Evolutionary conservation across 2,888 invertebrate species (phyloP).

Genomic region (Smittia sp.): DNA sequence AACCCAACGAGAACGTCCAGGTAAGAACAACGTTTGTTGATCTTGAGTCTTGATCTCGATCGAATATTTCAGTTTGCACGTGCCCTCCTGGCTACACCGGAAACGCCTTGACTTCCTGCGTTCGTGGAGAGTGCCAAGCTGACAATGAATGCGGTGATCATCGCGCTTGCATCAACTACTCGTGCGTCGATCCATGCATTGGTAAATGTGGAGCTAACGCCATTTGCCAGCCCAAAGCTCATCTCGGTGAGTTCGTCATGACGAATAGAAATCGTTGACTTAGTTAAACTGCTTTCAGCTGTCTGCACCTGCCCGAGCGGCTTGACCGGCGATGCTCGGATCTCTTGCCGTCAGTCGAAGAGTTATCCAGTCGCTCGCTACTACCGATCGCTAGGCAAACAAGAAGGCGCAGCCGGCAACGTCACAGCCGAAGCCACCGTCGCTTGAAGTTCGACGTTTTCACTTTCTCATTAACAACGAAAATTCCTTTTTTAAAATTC

Average conservation of each 20-base stretch:
- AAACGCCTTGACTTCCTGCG: slow-evolving; percentile 56
- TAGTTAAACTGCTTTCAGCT: too few relatives aligned
- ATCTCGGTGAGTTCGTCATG: too few relatives aligned
- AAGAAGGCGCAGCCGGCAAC: not conserved
- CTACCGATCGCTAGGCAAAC: slow-evolving; percentile 38
- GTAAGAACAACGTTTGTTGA: too few relatives aligned
- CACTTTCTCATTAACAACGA: too few relatives aligned
- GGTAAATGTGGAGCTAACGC: slow-evolving; percentile 77
- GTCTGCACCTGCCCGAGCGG: slow-evolving; percentile 79
- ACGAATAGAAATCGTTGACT: too few relatives aligned
- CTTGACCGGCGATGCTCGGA: slow-evolving; percentile 59
- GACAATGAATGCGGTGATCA: slow-evolving; percentile 74
- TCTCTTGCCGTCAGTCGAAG: slow-evolving; percentile 57
- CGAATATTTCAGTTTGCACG: slow-evolving; percentile 82
- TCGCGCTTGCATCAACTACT: slow-evolving; percentile 73
- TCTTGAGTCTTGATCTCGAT: too few relatives aligned
- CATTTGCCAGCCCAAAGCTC: slow-evolving; percentile 70
- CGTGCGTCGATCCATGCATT: slow-evolving; percentile 70
- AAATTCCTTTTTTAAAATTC: too few relatives aligned
- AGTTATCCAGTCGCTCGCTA: slow-evolving; percentile 52
- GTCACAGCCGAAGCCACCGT: not conserved
- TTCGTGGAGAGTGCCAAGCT: slow-evolving; percentile 73
- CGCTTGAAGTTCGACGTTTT: too few relatives aligned
- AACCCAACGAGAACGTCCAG: slow-evolving; percentile 76
- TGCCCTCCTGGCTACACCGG: slow-evolving; percentile 76